phyloP scores from a whole-genome alignment of 2,113 vertebrate genomes.

The Brachyistius frenatus region DNA sequence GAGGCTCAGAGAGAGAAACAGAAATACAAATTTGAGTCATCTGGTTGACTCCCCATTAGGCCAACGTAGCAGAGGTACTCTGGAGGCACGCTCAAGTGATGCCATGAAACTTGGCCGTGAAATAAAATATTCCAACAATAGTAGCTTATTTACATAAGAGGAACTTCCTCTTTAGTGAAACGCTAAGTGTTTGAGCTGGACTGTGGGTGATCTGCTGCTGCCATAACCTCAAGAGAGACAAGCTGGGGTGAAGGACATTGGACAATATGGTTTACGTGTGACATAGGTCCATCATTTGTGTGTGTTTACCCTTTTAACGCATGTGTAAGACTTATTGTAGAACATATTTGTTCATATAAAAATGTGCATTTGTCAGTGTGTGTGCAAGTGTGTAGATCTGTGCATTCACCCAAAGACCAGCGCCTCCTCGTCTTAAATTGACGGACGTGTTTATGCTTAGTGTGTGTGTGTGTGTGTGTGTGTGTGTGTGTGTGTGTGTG shows the following conservation, averaged over 20 bases:
- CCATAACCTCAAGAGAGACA: conserved; percentile 43
- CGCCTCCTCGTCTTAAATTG: conserved; percentile 22
- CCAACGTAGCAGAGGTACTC: conserved; percentile 56
- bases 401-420: conserved; percentile 28
- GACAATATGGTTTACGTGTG: conserved; percentile 14
- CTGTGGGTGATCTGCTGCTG: conserved; percentile 26
- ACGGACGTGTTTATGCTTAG: conserved; percentile 15
- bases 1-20: conserved; percentile 59
- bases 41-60: conserved; percentile 72
- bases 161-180: conserved; percentile 45
- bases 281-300: neutral
- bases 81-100: conserved; percentile 45
- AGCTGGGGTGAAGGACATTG: conserved; percentile 31
- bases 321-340: neutral
- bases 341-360: neutral
- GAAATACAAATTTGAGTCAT: conserved; percentile 77
- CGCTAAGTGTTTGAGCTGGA: conserved; percentile 54
- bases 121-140: conserved; percentile 59
- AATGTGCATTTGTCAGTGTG: conserved; percentile 1
- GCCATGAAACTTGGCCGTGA: conserved; percentile 47
- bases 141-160: conserved; percentile 55
- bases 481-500: conserved; percentile 1
- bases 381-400: conserved; percentile 1
- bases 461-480: conserved; percentile 8
- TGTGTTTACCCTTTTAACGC: neutral